Percentiles rank a stretch among this genome's conserved stretches.
These are phyloP conservation scores for Euphydryas editha DNA, from an alignment of 2,888 invertebrate species.

Conservation along the genomic window DNA sequence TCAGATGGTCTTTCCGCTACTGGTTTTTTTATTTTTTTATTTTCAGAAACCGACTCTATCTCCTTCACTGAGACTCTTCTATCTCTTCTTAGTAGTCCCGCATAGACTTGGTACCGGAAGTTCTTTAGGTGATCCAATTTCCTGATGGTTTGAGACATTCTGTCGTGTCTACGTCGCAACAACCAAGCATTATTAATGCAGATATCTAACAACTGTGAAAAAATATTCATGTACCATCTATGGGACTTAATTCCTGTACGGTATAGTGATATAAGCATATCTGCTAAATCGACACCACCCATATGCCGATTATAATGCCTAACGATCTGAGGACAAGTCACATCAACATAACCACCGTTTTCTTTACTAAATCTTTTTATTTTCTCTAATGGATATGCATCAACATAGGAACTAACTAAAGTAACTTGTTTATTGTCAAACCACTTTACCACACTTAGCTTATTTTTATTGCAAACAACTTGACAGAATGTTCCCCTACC, in stretches of 20 bases:
- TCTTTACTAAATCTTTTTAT: conserved; percentile 40
- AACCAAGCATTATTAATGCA: not conserved
- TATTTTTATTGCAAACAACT: conserved; percentile 23
- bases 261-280: conserved; percentile 34
- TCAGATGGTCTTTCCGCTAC: conserved; percentile 39
- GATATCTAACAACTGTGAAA: conserved; percentile 7
- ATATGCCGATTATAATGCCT: conserved; percentile 45
- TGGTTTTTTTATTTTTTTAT: conserved; percentile 27
- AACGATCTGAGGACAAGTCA: conserved; percentile 43
- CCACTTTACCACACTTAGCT: conserved; percentile 32
- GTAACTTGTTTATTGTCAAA: conserved; percentile 44
- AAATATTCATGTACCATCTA: conserved; percentile 20
- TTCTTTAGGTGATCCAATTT: conserved; percentile 41
- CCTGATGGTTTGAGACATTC: conserved; percentile 5
- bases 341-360: conserved; percentile 30
- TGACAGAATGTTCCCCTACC: conserved; percentile 24
- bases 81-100: conserved; percentile 28
- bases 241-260: conserved; percentile 16
- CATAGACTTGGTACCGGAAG: conserved; percentile 40
- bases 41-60: not conserved
- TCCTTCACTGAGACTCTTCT: conserved; percentile 26
- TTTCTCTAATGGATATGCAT: conserved; percentile 38
- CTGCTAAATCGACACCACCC: conserved; percentile 44
- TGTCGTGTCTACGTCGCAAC: not conserved
- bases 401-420: conserved; percentile 40